Evolutionary conservation across 2,113 vertebrate species (phyloP), one percentile per base, ranked within the genome.

Genomic region (Reinhardtius hippoglossoides): DNA sequence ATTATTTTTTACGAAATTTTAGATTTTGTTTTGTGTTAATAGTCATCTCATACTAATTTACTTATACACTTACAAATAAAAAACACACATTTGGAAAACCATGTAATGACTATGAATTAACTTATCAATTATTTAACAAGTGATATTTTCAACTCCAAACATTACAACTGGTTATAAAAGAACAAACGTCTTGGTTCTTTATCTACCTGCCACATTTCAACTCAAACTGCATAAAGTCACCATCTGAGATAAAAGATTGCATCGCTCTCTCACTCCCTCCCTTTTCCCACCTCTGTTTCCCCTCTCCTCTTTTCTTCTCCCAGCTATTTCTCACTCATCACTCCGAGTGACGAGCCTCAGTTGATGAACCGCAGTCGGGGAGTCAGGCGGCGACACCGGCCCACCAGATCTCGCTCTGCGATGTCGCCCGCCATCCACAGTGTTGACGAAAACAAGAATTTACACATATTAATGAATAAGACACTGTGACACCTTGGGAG

Each of bases 381-480:
- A 84, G 88, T 83, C 78, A 73, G 71, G 59, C 61, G 15, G 63
- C 48, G 35, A 78, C 87, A 80, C 81, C 55, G 54, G 73, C 79
- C 68, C 70, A n/a, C 81, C 59, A 42, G 60, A 21, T 67, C 72
- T 70, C 52, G 55, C 76, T 65, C 42, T 26, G 16, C 23, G 20
- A 21, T 68, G 85, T 81, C 58, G 74, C 48, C 80, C n/a, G 10
- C 73, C 44, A 60, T 81, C 84, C 77, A 27, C 74, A 50, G 59
- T 89, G 85, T 90, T 91, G 85, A 89, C 79, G 74, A 89, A 92
- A 93, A 91, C 91, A 89, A 78, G 95, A 96, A 97, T 97, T 96
- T 97, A 95, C 96, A 96, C 96, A 96, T 96, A 96, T 96, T 97
- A 96, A 97, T 96, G 95, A 97, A 96, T 94, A 95, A 96, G 94